Evolutionary conservation across 1,140 invertebrate genomes (phyloP).

Genomic region (Trachelipus rathkii): DNA sequence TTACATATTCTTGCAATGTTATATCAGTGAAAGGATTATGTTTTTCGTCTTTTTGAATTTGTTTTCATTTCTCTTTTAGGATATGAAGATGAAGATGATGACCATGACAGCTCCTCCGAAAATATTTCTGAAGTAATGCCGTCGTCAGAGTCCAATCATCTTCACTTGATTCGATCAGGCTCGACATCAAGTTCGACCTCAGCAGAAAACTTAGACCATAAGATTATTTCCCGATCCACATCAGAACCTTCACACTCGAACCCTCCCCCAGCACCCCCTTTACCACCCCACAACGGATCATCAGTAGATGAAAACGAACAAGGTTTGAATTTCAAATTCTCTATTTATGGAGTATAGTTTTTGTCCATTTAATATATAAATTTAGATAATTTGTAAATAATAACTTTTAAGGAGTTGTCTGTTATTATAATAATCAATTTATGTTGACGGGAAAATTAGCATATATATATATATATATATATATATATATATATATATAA

Average conservation of each 20-base stretch:
- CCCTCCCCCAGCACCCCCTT: conserved; percentile 7
- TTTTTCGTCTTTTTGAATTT: not conserved
- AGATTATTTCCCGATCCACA: not conserved
- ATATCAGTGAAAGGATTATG: not conserved
- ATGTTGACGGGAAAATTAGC: too few species aligned
- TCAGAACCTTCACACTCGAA: not conserved
- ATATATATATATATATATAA: too few species aligned
- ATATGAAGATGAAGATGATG: not conserved
- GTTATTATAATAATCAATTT: too few species aligned
- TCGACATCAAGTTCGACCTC: not conserved
- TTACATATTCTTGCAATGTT: not conserved
- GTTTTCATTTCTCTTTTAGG: not conserved
- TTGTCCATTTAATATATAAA: too few species aligned
- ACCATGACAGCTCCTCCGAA: not conserved
- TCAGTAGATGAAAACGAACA: conserved; percentile 10
- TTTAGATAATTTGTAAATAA: too few species aligned
- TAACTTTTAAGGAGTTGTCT: too few species aligned
- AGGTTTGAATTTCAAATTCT: not conserved
- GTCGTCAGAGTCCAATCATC: not conserved
- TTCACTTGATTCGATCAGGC: not conserved
- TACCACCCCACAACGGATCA: conserved; percentile 14
- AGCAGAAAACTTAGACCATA: conserved; percentile 29
- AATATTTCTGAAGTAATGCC: not conserved
- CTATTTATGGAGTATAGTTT: too few species aligned
- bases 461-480: too few species aligned